Base-by-base conservation (phyloP, 2,113 vertebrate species). In the Actenoides lindsayi region DNA sequence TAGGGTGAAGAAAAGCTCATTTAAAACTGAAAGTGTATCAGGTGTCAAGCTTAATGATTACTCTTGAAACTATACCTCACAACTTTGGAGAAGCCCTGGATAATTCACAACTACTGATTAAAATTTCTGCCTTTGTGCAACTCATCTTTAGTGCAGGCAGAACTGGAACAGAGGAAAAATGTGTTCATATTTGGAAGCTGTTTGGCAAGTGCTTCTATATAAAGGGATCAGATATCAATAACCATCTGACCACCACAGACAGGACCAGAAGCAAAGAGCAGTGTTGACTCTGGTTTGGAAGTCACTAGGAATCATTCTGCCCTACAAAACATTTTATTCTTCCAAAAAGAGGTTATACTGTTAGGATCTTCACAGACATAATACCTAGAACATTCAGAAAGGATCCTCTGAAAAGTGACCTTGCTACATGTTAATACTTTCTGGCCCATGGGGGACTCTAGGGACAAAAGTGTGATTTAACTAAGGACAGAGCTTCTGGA, bases 1-100 rank as follows among this genome's bases (percentile, higher is more conserved):
- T 99, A 94, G 10, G 81, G 51, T 42, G 42, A 10, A 64, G 12
- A 64, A 90, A 81, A 68, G 5, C 59, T 44, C 60, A 44, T 25
- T 83, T 80, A 68, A 62, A 90, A 83, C 28, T 51, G 20, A 63
- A 85, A 73, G 48, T 24, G 33, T 59, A 75, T 87, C 4, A 50
- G 9, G 3, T 5, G 12, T 44, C 11, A 73, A 50, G 10, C 62
- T 82, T 41, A 30, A 57, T 13, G 28, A 42, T 20, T 46, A 11
- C n/a, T 14, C 27, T 42, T 44, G 13, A 51, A 81, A 48, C 17
- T 19, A 23, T 13, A 77, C 15, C 33, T 68, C 3, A 50, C n/a
- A 70, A 56, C 25, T 21, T 6, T 8, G n/a, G 31, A 67, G 31
- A 60, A 57, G 48, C 6, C 18, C 71, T 37, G 37, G 11, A 5